Evolutionary conservation across 1,140 invertebrate species (phyloP).

Genomic region (Eufriesea mexicana): DNA sequence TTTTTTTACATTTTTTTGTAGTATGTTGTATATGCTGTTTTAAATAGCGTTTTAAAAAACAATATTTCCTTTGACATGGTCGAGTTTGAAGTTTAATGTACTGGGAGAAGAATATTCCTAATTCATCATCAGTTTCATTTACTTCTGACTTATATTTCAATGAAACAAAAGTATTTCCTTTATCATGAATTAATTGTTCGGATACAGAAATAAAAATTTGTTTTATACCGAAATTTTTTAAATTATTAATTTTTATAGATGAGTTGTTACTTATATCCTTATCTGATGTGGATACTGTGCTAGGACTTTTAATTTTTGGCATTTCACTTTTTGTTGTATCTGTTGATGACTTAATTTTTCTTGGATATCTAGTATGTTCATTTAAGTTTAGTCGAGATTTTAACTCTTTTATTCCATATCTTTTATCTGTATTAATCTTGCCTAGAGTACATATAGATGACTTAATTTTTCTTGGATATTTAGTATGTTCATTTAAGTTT

Average conservation of each 20-base stretch:
- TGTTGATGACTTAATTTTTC: conserved; percentile 4
- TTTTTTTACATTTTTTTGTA: conserved; percentile 19
- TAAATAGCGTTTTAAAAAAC: conserved; percentile 5
- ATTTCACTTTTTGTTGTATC: conserved; percentile 4
- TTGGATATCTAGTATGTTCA: neutral
- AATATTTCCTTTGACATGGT: conserved; percentile 28
- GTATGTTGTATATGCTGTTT: conserved; percentile 9
- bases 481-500: neutral
- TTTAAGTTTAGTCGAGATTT: conserved; percentile 2
- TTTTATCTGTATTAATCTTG: neutral
- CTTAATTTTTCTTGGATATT: neutral
- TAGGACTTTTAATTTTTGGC: neutral
- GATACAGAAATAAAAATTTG: neutral
- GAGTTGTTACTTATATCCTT: neutral
- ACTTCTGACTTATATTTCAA: neutral
- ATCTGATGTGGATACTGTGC: conserved; percentile 2
- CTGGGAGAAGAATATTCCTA: conserved; percentile 37
- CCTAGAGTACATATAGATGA: neutral
- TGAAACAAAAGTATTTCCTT: neutral
- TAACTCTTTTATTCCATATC: neutral
- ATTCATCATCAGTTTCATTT: conserved; percentile 27
- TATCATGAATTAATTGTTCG: neutral
- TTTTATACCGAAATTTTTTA: neutral
- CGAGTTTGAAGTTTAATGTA: conserved; percentile 25
- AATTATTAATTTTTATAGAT: neutral